Conservation (phyloP, 2,797 vertebrate species). For the Anguilla pacifica region DNA sequence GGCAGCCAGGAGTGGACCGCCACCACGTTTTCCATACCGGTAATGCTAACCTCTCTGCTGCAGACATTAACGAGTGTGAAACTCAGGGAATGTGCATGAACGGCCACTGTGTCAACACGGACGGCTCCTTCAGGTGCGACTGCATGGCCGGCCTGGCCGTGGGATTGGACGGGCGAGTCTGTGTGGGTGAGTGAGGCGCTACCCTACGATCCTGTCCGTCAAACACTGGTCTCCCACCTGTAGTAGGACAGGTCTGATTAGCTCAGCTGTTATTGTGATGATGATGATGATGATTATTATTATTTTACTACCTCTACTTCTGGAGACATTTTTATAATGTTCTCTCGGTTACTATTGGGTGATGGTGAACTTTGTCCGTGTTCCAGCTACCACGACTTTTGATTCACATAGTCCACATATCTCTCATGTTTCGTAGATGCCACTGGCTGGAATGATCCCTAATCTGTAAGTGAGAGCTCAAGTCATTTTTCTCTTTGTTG, state of each 20-base stretch:
- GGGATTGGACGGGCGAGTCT: constrained; percentile 91
- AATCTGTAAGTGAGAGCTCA: neutral
- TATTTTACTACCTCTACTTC: no score
- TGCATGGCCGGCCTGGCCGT: constrained; percentile 95
- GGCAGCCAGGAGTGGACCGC: neutral
- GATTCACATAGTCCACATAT: neutral
- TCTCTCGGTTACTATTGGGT: neutral
- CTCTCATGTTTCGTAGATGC: neutral
- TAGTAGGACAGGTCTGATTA: neutral
- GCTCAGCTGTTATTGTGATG: neutral
- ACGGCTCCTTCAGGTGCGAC: constrained; percentile 94
- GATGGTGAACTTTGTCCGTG: neutral
- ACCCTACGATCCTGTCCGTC: neutral
- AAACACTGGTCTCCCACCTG: neutral
- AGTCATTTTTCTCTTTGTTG: neutral
- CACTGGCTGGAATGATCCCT: neutral
- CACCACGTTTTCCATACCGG: neutral
- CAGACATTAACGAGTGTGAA: constrained; percentile 96
- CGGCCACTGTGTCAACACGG: constrained; percentile 93
- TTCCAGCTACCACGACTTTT: neutral
- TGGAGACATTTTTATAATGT: neutral
- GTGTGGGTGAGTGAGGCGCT: constrained; percentile 84
- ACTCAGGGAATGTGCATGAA: constrained; percentile 96
- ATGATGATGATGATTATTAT: neutral
- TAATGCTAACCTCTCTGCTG: constrained; percentile 23